Evolutionary conservation across 2,797 vertebrate species (phyloP).

Genomic region (Lateolabrax maculatus): DNA sequence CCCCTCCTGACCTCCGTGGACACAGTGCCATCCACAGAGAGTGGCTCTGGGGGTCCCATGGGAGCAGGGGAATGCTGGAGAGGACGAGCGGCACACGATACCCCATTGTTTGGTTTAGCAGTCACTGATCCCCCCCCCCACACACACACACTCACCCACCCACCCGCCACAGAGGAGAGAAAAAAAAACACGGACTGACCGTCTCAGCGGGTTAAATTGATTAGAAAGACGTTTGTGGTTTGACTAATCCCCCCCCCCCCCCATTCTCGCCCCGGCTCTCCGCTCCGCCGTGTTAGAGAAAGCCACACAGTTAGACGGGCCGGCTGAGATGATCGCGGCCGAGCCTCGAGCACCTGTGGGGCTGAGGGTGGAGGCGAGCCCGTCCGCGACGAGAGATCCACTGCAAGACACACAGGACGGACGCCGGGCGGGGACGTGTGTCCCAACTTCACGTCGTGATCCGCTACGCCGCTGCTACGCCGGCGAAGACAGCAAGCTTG

Average conservation of each 20-base stretch:
- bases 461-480: too few species aligned
- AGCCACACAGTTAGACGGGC: constrained; percentile 47
- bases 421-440: too few species aligned
- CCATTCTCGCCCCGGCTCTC: constrained; percentile 53
- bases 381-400: not conserved
- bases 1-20: constrained; percentile 78
- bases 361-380: not conserved
- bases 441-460: too few species aligned
- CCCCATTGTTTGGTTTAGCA: constrained; percentile 83
- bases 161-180: constrained; percentile 22
- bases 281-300: constrained; percentile 59
- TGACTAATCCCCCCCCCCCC: constrained; percentile 71
- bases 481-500: not conserved
- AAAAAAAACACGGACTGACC: constrained; percentile 68
- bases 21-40: constrained; percentile 78
- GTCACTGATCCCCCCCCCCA: constrained; percentile 72
- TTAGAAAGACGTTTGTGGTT: constrained; percentile 80
- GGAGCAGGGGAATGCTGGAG: constrained; percentile 80
- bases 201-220: constrained; percentile 81
- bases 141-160: constrained; percentile 12
- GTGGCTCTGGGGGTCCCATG: constrained; percentile 77
- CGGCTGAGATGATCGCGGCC: constrained; percentile 19
- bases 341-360: constrained; percentile 58
- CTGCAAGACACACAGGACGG: not conserved
- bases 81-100: constrained; percentile 86